These are phyloP conservation scores for Cheilosia vernalis DNA, from an alignment of 2,888 invertebrate genomes.

Conservation along the genomic window DNA sequence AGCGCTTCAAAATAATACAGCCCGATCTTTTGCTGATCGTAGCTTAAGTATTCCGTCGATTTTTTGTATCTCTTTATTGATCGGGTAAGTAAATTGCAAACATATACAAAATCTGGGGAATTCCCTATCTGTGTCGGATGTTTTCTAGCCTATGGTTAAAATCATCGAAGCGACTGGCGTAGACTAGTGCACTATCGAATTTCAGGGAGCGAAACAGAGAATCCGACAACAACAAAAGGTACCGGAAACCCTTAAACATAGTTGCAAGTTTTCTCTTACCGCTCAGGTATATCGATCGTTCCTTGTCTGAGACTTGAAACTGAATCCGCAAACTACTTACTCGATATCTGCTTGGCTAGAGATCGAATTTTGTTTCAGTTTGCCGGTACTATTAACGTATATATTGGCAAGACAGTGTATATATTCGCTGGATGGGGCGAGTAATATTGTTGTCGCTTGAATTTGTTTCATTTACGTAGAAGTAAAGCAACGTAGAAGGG, in stretches of 20 bases:
- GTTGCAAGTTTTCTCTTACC: conserved; percentile 27
- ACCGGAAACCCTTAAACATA: conserved; percentile 58
- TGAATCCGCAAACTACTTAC: conserved; percentile 27
- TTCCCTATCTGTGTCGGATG: conserved; percentile 33
- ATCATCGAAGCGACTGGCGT: conserved; percentile 28
- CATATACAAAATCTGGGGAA: conserved; percentile 32
- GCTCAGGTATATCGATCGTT: conserved; percentile 2
- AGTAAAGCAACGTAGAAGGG: no score
- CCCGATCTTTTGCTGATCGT: conserved; percentile 10
- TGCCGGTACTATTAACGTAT: conserved; percentile 19
- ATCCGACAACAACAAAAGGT: conserved; percentile 5
- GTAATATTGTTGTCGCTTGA: not conserved
- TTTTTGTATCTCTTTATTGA: conserved; percentile 17
- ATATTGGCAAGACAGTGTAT: conserved; percentile 10
- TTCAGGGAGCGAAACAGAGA: conserved; percentile 25
- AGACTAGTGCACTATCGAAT: conserved; percentile 46
- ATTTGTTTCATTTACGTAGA: not conserved
- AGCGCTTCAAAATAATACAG: conserved; percentile 13
- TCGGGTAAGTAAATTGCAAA: not conserved
- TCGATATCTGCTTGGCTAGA: conserved; percentile 29
- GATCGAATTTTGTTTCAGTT: conserved; percentile 43
- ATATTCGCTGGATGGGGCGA: conserved; percentile 20
- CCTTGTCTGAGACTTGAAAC: conserved; percentile 45
- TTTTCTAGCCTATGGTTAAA: conserved; percentile 23
- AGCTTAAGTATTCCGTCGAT: not conserved